A percentile compares a stretch with the other conserved stretches of the same genome.
Evolutionary conservation across 1,140 invertebrate genomes (phyloP).

Genomic region (Myzus persicae): DNA sequence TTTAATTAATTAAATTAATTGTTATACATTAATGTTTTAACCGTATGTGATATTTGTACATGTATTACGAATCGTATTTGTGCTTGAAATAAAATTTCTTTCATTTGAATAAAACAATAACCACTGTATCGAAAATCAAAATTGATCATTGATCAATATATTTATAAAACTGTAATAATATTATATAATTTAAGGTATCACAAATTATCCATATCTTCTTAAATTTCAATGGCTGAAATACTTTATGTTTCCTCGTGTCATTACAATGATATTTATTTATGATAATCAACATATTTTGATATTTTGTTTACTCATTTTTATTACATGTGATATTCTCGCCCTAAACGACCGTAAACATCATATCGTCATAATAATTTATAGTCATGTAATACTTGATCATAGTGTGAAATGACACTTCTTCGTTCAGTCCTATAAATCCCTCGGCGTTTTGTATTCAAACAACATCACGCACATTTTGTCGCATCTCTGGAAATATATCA

Average conservation of each 20-base stretch:
- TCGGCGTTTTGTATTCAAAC: slow-evolving; percentile 42
- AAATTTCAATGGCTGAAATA: background rate
- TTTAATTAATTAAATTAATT: too few species aligned
- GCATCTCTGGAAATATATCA: slow-evolving; percentile 45
- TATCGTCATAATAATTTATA: slow-evolving; percentile 49
- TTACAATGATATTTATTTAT: background rate
- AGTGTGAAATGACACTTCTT: slow-evolving; percentile 29
- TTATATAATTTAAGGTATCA: background rate
- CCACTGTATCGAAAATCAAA: background rate
- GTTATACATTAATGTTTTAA: too few species aligned
- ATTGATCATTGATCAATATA: background rate
- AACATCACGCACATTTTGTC: slow-evolving; percentile 49
- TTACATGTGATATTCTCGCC: background rate
- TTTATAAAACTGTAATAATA: background rate
- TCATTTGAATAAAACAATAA: too few species aligned
- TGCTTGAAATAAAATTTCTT: too few species aligned
- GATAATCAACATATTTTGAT: background rate
- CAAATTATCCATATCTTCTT: background rate
- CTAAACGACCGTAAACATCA: background rate
- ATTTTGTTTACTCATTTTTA: slow-evolving; percentile 16
- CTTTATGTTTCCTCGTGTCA: background rate
- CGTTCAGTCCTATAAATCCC: slow-evolving; percentile 34
- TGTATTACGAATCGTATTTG: too few species aligned
- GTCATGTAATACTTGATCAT: slow-evolving; percentile 29
- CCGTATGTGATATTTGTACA: too few species aligned